phyloP scores from a whole-genome alignment of 2,797 vertebrate species.

The Fundulus diaphanus region DNA sequence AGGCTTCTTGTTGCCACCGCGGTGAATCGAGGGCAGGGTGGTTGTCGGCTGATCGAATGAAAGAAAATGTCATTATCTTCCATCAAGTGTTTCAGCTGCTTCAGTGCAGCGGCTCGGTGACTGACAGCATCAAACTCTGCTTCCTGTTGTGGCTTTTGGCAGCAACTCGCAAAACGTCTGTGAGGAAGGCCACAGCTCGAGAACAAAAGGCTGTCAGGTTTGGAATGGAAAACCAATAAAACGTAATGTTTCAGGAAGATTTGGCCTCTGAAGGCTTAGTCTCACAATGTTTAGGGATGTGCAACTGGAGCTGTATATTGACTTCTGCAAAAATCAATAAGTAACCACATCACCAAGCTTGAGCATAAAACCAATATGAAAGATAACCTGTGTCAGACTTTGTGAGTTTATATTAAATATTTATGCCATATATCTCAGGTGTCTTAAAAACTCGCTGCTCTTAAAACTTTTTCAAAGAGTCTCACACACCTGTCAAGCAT shows the following conservation, averaged over 20 bases:
- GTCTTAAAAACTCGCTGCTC: constrained; percentile 25
- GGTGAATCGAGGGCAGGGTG: constrained; percentile 35
- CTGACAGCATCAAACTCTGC: constrained; percentile 41
- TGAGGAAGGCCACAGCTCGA: not conserved
- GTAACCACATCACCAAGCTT: constrained; percentile 42
- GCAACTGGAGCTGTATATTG: constrained; percentile 42
- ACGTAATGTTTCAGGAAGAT: constrained; percentile 18
- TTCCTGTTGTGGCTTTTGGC: constrained; percentile 33
- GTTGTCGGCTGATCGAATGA: constrained; percentile 56
- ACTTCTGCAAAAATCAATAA: constrained; percentile 45
- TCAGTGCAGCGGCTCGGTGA: constrained; percentile 30
- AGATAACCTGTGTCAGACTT: constrained; percentile 34
- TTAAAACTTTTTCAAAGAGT: constrained; percentile 29
- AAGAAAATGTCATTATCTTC: constrained; percentile 53
- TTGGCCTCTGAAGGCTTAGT: constrained; percentile 6
- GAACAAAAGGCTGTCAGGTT: constrained; percentile 21
- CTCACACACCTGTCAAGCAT: not conserved
- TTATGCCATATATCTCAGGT: constrained; percentile 31
- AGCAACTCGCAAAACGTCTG: constrained; percentile 28
- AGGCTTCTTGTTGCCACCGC: not conserved
- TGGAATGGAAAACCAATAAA: constrained; percentile 9
- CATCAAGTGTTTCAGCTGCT: constrained; percentile 45
- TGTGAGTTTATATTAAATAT: constrained; percentile 44
- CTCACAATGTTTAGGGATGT: constrained; percentile 12
- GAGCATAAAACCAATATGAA: constrained; percentile 28